A percentile compares a stretch with the other conserved stretches of the same genome.
Conservation (phyloP, 2,113 vertebrate species). For the Heterochromis multidens region DNA sequence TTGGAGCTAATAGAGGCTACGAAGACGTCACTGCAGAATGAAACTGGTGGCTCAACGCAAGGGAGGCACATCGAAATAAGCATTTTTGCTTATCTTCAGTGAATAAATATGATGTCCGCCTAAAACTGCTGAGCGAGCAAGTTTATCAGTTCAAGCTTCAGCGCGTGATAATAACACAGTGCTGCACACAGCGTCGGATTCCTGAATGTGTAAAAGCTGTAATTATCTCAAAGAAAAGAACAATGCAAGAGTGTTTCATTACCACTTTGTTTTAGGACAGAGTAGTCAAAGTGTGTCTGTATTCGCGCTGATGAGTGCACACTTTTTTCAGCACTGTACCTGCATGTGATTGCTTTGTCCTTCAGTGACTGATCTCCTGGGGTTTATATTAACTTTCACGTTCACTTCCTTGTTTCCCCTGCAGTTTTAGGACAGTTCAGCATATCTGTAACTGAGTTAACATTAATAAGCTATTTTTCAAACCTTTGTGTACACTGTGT, state of each 20-base stretch:
- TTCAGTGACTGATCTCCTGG: conserved; percentile 23
- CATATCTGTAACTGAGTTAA: background rate
- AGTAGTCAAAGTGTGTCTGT: background rate
- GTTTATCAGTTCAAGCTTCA: conserved; percentile 49
- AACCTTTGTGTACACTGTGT: background rate
- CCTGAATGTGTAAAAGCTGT: conserved; percentile 61
- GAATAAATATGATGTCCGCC: conserved; percentile 45
- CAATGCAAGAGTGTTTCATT: conserved; percentile 58
- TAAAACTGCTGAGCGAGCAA: conserved; percentile 58
- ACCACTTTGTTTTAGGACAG: conserved; percentile 38
- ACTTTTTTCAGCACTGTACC: background rate
- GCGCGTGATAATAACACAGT: conserved; percentile 55
- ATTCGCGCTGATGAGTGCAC: background rate
- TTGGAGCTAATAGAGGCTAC: background rate
- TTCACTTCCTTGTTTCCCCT: conserved; percentile 34
- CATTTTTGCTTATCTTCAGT: conserved; percentile 52
- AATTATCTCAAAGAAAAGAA: conserved; percentile 64
- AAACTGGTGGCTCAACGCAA: background rate
- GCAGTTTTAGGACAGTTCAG: background rate
- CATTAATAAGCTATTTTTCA: background rate
- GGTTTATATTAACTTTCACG: conserved; percentile 55
- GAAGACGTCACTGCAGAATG: conserved; percentile 11
- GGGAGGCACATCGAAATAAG: background rate
- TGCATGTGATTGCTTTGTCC: conserved; percentile 39
- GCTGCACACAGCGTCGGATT: conserved; percentile 41